A percentile compares a stretch with the other conserved stretches of the same genome.
Evolutionary conservation across 2,113 vertebrate species (phyloP).

Genomic region (Peucedramus taeniatus): DNA sequence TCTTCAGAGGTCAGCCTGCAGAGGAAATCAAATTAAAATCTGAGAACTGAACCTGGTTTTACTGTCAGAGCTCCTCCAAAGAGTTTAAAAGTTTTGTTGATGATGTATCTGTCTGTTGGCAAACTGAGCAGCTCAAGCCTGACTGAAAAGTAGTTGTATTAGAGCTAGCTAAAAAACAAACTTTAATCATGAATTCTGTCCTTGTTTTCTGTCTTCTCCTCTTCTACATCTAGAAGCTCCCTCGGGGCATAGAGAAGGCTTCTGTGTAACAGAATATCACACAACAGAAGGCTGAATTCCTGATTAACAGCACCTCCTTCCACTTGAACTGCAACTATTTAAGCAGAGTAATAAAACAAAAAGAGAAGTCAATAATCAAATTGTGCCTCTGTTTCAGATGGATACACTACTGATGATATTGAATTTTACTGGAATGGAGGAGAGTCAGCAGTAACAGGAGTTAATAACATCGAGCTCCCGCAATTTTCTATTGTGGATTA

Average conservation of each 20-base stretch:
- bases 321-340: not conserved
- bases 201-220: not conserved
- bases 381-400: constrained; percentile 76
- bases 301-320: not conserved
- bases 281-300: not conserved
- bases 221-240: not conserved
- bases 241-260: not conserved
- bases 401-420: constrained; percentile 95
- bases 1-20: too few species aligned
- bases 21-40: not conserved
- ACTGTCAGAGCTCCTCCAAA: not conserved
- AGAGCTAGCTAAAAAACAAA: not conserved
- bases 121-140: not conserved
- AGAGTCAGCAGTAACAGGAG: constrained; percentile 85
- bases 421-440: constrained; percentile 94
- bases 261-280: not conserved
- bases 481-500: constrained; percentile 94
- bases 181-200: not conserved
- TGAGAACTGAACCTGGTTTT: not conserved
- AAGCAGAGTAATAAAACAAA: not conserved
- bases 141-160: not conserved
- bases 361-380: not conserved
- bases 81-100: not conserved
- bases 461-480: constrained; percentile 90
- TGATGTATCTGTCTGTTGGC: not conserved